Evolutionary conservation across 53 echinoderm and acorn worm genomes (phyloP).

Genomic region (Echinometra lucunter): DNA sequence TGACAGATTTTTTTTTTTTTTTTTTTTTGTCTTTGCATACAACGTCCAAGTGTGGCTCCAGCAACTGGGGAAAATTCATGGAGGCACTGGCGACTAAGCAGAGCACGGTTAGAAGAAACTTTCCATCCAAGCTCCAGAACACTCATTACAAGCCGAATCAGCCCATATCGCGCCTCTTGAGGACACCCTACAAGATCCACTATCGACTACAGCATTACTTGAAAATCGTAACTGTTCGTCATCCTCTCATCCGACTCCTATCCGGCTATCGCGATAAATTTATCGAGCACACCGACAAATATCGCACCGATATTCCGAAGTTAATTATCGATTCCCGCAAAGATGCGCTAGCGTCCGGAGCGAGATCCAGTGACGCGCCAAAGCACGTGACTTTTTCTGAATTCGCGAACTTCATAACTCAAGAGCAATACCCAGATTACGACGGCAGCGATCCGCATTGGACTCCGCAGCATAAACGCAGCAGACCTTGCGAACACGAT

Average conservation of each 20-base stretch:
- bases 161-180: neutral
- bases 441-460: constrained; percentile 9
- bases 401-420: constrained; percentile 29
- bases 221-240: constrained; percentile 63
- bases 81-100: neutral
- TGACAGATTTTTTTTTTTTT: neutral
- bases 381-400: constrained; percentile 53
- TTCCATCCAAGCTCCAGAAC: neutral
- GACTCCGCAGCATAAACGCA: constrained; percentile 47
- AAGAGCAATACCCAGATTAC: neutral
- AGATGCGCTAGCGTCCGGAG: neutral
- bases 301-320: constrained; percentile 38
- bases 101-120: neutral
- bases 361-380: too few species aligned
- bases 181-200: neutral
- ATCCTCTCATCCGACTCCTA: constrained; percentile 49
- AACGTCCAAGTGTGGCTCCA: neutral
- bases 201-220: constrained; percentile 42
- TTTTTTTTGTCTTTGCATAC: neutral
- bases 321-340: neutral
- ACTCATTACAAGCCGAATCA: neutral
- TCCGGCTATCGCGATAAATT: constrained; percentile 64
- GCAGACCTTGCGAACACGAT: constrained; percentile 47
- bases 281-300: constrained; percentile 45
- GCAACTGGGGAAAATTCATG: constrained; percentile 24